Percentiles rank a stretch among this genome's conserved stretches.
These are phyloP conservation scores for Malacoraja senta DNA, from an alignment of 2,797 vertebrate genomes.

Conservation along the genomic window DNA sequence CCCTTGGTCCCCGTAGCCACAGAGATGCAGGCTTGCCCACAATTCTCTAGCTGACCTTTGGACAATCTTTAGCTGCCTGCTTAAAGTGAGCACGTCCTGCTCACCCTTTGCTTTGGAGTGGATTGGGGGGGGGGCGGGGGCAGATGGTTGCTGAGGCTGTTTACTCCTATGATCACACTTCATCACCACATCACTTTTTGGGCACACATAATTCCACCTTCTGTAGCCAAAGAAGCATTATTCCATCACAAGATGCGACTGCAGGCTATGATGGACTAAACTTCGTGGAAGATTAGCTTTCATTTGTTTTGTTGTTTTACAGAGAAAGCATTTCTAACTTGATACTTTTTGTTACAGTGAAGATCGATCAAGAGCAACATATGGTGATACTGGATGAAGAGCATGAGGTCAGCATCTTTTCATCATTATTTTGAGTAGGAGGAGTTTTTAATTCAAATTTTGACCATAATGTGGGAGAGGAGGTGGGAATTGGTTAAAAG, in stretches of 20 bases:
- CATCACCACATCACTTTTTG: too few relatives aligned
- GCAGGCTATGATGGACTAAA: not conserved
- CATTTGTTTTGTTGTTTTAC: not conserved
- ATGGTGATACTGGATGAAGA: slow-evolving; percentile 68
- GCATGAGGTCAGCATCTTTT: slow-evolving; percentile 53
- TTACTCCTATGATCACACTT: too few relatives aligned
- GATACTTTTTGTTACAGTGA: slow-evolving; percentile 56
- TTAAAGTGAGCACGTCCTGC: too few relatives aligned
- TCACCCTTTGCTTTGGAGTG: too few relatives aligned
- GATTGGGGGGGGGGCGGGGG: too few relatives aligned
- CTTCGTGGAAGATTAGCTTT: not conserved
- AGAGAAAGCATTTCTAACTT: slow-evolving; percentile 23
- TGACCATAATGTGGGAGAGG: too few relatives aligned
- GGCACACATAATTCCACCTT: not conserved
- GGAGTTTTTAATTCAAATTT: not conserved
- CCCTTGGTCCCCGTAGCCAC: too few relatives aligned
- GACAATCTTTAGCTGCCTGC: too few relatives aligned
- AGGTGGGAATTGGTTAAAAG: too few relatives aligned
- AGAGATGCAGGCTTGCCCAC: too few relatives aligned
- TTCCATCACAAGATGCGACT: not conserved
- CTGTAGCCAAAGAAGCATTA: not conserved
- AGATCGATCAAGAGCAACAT: slow-evolving; percentile 66
- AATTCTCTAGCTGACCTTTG: too few relatives aligned
- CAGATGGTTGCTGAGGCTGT: too few relatives aligned
- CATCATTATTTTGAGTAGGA: not conserved